Base-by-base conservation (phyloP, 2,797 vertebrate species). In the Mareca penelope region DNA sequence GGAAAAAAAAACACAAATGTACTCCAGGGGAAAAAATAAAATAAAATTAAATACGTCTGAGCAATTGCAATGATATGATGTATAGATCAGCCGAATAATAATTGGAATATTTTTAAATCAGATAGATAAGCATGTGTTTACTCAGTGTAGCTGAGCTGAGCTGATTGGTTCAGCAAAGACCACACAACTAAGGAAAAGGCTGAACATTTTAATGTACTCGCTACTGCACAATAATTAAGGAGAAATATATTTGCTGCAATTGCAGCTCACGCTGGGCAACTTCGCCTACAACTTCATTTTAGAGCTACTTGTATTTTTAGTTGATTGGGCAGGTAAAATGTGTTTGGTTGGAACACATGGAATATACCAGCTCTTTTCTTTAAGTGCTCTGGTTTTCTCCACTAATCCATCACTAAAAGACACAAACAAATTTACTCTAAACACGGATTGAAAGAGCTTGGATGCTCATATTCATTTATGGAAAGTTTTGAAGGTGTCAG, bases 231-330 rank as follows among this genome's bases (percentile, higher is more conserved):
- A 15, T 55, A 92, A 76, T 89, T 90, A 87, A 67, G 33, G 65
- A 89, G 42, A 93, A 85, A 94, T 67, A 65, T 28, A 91, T 83
- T 84, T 85, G 52, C 59, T 59, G 42, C 42, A 94, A 77, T 59
- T 94, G 55, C 46, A 90, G 81, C 56, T 93, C 83, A 83, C 37
- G 76, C 85, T 85, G 72, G 37, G 70, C 59, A 91, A 72, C 42
- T 57, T 91, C 53, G 79, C 81, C 72, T 67, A 42, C 48, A 80
- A 73, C 8, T 29, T 90, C 33, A 35, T 69, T 85, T 85, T 79
- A 80, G 33, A 89, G n/a, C 31, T 33, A 77, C 52, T 75, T 65
- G 40, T 61, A 80, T 71, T 94, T 95, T 80, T 40, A 78, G 50
- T 84, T 93, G 44, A 80, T 44, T 39, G 39, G 3, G 4, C 67